Conservation (phyloP, 2,113 vertebrate species). For the Lepisosteus osseus region DNA sequence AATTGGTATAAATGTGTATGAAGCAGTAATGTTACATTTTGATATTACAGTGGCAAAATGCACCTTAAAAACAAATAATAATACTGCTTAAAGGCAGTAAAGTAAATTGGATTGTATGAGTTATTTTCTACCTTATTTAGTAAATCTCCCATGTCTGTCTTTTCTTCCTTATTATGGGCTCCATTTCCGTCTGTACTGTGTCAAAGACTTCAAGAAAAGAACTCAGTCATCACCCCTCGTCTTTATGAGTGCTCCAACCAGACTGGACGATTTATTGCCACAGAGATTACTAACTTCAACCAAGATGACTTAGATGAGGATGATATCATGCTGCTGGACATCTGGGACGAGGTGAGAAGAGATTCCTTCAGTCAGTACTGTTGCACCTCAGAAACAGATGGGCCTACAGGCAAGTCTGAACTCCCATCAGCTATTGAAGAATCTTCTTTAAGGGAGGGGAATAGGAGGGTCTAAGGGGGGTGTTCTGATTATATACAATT, state of each 20-base stretch:
- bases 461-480: no score
- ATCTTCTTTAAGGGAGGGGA: no score
- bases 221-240: constrained; percentile 48
- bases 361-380: no score
- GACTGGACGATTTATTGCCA: constrained; percentile 75
- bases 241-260: constrained; percentile 86
- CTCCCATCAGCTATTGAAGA: no score
- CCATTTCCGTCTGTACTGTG: constrained; percentile 3
- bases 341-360: constrained; percentile 74
- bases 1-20: no score
- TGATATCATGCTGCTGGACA: constrained; percentile 78
- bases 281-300: constrained; percentile 72
- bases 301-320: constrained; percentile 79
- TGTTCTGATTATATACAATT: no score
- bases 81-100: no score
- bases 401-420: neutral
- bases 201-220: constrained; percentile 73
- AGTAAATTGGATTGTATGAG: no score
- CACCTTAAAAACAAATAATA: no score
- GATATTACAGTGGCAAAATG: no score
- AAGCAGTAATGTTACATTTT: no score
- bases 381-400: neutral
- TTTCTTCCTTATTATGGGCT: neutral
- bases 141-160: neutral
- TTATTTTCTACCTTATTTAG: neutral